Conservation (phyloP, 2,113 vertebrate genomes). For the Pygoscelis adeliae region DNA sequence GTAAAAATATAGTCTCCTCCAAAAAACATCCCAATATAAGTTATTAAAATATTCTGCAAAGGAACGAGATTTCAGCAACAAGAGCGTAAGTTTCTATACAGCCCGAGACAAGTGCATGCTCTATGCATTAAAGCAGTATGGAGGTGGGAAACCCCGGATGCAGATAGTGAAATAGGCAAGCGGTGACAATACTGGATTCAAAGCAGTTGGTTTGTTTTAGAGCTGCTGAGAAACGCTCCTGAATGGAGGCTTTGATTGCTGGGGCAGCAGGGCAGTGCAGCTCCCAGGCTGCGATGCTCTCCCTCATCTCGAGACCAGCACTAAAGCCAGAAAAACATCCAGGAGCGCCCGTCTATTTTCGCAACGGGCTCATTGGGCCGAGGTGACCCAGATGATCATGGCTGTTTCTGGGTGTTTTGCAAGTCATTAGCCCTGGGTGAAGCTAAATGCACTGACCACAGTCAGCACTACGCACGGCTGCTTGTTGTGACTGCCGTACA, state of each 20-base stretch:
- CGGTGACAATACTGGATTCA: rapidly evolving
- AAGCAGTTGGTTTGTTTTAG: rapidly evolving
- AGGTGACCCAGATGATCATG: not conserved
- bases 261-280: not conserved
- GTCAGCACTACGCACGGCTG: rapidly evolving
- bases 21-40: conserved; percentile 96
- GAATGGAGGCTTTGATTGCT: not conserved
- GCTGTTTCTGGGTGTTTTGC: not conserved
- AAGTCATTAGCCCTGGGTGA: no score
- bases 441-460: rapidly evolving
- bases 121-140: rapidly evolving
- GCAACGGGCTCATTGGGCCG: rapidly evolving
- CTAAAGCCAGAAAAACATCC: rapidly evolving
- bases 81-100: rapidly evolving
- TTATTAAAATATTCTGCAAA: conserved; percentile 93
- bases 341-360: rapidly evolving
- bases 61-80: not conserved
- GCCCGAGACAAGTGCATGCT: rapidly evolving
- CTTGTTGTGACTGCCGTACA: not conserved
- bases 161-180: rapidly evolving
- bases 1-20: conserved; percentile 98
- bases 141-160: rapidly evolving
- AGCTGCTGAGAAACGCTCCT: not conserved
- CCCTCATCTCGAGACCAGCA: rapidly evolving
- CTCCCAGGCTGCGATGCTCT: rapidly evolving